These are phyloP conservation scores for Diadumene lineata DNA, from an alignment of 92 coral and sea anemone genomes.

Conservation along the genomic window DNA sequence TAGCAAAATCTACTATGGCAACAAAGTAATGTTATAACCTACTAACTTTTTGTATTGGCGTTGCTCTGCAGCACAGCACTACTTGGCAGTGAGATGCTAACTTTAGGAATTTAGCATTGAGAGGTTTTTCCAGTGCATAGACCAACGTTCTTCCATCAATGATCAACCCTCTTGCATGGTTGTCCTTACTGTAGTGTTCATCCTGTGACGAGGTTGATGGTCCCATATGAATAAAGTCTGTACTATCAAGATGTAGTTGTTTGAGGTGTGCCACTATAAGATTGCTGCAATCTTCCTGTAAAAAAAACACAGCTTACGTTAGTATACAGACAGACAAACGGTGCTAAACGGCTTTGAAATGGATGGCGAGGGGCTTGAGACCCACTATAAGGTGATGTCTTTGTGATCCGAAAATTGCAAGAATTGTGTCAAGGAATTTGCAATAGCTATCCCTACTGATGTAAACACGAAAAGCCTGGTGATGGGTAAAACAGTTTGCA, in stretches of 20 bases:
- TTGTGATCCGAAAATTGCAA: too few species aligned
- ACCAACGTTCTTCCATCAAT: slow-evolving; percentile 90
- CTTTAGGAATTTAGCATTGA: slow-evolving; percentile 72
- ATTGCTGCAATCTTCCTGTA: slow-evolving; percentile 77
- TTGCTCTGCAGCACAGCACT: slow-evolving; percentile 95
- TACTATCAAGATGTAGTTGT: slow-evolving; percentile 42
- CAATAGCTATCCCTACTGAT: too few species aligned
- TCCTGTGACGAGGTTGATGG: slow-evolving; percentile 51
- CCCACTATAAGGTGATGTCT: too few species aligned
- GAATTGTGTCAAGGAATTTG: too few species aligned
- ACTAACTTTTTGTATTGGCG: slow-evolving; percentile 96
- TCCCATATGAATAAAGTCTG: slow-evolving; percentile 23
- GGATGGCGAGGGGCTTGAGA: too few species aligned
- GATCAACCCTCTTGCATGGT: slow-evolving; percentile 66
- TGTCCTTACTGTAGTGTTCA: slow-evolving; percentile 9
- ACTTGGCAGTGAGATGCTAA: slow-evolving; percentile 89
- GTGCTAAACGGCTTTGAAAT: too few species aligned
- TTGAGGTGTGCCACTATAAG: slow-evolving; percentile 82
- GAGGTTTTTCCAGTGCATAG: slow-evolving; percentile 85
- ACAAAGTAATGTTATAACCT: not conserved
- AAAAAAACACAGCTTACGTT: slow-evolving; percentile 8
- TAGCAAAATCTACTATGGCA: not conserved
- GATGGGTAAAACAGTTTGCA: too few species aligned
- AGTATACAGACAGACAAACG: too few species aligned
- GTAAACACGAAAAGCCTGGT: too few species aligned